These are phyloP conservation scores for Orbicella faveolata DNA, from an alignment of 64 coral and sea anemone genomes.

Conservation along the genomic window DNA sequence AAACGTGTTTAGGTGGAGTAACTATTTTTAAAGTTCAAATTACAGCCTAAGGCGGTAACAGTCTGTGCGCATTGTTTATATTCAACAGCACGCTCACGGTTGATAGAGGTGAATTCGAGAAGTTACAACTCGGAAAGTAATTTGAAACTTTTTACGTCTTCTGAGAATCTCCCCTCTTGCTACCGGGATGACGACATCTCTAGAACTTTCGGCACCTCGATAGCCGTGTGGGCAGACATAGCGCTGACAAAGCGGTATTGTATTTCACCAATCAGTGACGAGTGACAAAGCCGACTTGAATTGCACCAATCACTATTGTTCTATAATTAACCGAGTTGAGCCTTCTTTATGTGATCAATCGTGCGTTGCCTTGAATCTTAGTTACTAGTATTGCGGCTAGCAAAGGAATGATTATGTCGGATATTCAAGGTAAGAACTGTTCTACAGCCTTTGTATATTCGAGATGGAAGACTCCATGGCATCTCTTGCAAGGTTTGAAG, in stretches of 20 bases:
- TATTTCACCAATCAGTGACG: slow-evolving; percentile 22
- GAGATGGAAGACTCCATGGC: background rate
- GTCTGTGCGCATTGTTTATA: too few relatives aligned
- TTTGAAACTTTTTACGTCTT: background rate
- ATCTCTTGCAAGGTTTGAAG: background rate
- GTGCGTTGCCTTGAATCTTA: background rate
- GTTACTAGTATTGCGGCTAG: background rate
- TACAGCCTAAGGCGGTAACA: too few relatives aligned
- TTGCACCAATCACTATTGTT: slow-evolving; percentile 21
- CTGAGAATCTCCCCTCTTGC: background rate
- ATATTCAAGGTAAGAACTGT: slow-evolving; percentile 34
- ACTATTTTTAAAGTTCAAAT: too few relatives aligned
- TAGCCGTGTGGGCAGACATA: background rate
- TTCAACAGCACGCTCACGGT: too few relatives aligned
- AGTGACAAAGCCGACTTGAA: slow-evolving; percentile 25
- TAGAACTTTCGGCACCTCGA: slow-evolving; percentile 4
- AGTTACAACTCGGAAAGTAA: background rate
- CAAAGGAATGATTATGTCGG: background rate
- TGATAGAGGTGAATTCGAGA: background rate
- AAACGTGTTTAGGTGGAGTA: too few relatives aligned
- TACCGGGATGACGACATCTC: slow-evolving; percentile 5
- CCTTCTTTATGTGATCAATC: background rate
- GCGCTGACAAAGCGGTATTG: slow-evolving; percentile 25
- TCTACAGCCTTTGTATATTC: background rate
- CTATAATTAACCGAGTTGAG: slow-evolving; percentile 21